Evolutionary conservation across 2,113 vertebrate genomes (phyloP).

Genomic region (Microtus richardsoni): DNA sequence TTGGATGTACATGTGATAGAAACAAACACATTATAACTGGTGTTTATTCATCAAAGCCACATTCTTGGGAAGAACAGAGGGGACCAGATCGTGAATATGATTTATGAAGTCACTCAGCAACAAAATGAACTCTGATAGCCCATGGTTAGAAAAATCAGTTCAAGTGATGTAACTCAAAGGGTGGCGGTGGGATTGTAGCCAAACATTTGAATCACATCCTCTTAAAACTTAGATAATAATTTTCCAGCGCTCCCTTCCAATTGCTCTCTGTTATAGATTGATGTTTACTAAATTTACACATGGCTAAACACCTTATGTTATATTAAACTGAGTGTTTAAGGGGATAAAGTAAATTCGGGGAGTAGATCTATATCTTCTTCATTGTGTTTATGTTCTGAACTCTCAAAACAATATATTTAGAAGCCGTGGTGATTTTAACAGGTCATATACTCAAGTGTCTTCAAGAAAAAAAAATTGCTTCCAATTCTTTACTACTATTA

Average conservation of each 20-base stretch:
- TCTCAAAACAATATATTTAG: slow-evolving; percentile 11
- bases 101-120: slow-evolving; percentile 76
- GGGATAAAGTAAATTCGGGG: neutral
- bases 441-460: neutral
- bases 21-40: slow-evolving; percentile 56
- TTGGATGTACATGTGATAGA: slow-evolving; percentile 71
- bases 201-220: slow-evolving; percentile 55
- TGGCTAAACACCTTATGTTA: neutral
- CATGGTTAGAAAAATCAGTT: slow-evolving; percentile 67
- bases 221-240: slow-evolving; percentile 55
- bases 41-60: slow-evolving; percentile 75
- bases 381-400: neutral
- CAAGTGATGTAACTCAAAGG: slow-evolving; percentile 64
- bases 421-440: neutral
- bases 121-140: slow-evolving; percentile 62
- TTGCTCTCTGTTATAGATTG: neutral
- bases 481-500: slow-evolving; percentile 12
- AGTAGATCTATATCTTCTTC: neutral
- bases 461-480: slow-evolving; percentile 20
- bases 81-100: slow-evolving; percentile 67
- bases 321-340: slow-evolving; percentile 16
- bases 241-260: slow-evolving; percentile 37
- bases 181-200: slow-evolving; percentile 31
- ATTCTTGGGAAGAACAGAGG: slow-evolving; percentile 75
- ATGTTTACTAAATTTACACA: slow-evolving; percentile 39